These are phyloP conservation scores for Blennius ocellaris DNA, from an alignment of 2,113 vertebrate species.

Conservation along the genomic window DNA sequence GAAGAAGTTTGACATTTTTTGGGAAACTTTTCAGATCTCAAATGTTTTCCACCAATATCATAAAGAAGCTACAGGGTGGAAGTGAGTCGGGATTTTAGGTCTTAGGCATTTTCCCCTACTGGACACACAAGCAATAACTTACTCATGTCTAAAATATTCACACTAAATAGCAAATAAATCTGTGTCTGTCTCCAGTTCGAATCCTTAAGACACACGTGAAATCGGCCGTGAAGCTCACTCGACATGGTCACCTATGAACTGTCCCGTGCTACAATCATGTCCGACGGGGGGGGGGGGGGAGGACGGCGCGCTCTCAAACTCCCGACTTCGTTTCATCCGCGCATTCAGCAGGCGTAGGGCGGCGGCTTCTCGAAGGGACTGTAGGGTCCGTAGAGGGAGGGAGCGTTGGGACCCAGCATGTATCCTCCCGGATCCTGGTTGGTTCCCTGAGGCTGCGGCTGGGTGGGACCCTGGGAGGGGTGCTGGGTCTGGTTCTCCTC, in stretches of 20 bases:
- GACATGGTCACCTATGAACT: constrained; percentile 20
- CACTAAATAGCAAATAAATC: constrained; percentile 14
- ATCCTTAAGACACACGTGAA: constrained; percentile 9
- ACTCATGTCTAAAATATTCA: constrained; percentile 38
- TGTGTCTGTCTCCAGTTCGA: constrained; percentile 28
- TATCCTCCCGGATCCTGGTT: constrained; percentile 84
- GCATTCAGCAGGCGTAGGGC: constrained; percentile 88
- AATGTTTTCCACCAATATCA: neutral
- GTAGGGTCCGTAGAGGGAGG: constrained; percentile 81
- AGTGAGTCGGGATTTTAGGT: neutral
- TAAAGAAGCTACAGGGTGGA: neutral
- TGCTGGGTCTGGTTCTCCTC: constrained; percentile 85
- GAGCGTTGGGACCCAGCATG: constrained; percentile 84
- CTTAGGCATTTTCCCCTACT: neutral
- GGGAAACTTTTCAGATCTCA: neutral
- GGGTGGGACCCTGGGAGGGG: constrained; percentile 75
- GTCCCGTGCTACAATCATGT: constrained; percentile 52
- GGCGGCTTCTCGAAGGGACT: constrained; percentile 92
- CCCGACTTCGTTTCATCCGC: neutral
- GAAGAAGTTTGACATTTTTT: neutral
- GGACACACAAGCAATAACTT: constrained; percentile 21
- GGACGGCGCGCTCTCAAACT: neutral
- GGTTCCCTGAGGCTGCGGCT: constrained; percentile 81
- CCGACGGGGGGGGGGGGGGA: constrained; percentile 20
- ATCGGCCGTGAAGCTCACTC: constrained; percentile 6